These are phyloP conservation scores for Spinus pinus DNA, from an alignment of 2,797 vertebrate species.

Conservation along the genomic window DNA sequence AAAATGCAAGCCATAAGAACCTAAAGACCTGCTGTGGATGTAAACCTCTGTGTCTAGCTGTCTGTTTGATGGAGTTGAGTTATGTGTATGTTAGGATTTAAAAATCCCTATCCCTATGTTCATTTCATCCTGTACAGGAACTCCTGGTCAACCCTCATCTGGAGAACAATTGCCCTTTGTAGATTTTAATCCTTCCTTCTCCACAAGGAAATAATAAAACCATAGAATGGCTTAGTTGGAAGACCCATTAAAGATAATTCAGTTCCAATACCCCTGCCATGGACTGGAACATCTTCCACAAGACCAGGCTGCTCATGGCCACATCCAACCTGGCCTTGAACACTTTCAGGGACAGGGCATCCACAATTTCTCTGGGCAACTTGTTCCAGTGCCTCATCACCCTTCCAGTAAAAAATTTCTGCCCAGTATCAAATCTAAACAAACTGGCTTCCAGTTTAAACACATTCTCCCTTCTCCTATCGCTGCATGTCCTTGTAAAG, in stretches of 20 bases:
- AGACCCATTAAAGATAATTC: background rate
- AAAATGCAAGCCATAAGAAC: background rate
- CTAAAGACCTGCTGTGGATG: background rate
- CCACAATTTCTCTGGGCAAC: background rate
- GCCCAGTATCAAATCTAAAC: background rate
- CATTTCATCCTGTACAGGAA: background rate
- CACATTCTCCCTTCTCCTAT: background rate
- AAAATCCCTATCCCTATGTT: background rate
- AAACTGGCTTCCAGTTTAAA: background rate
- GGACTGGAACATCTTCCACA: background rate
- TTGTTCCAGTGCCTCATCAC: background rate
- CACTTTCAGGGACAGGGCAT: background rate
- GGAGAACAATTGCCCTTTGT: background rate
- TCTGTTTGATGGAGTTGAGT: background rate
- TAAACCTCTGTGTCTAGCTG: background rate
- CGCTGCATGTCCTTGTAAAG: background rate
- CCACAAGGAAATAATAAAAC: background rate
- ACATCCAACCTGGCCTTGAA: background rate
- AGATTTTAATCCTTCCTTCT: background rate
- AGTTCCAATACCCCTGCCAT: background rate
- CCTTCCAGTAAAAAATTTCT: background rate
- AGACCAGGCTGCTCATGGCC: background rate
- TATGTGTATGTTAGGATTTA: background rate
- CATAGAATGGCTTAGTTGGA: background rate
- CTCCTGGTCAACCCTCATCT: background rate